These are phyloP conservation scores for Glossophaga mutica DNA, from an alignment of 2,797 vertebrate species.

Conservation along the genomic window DNA sequence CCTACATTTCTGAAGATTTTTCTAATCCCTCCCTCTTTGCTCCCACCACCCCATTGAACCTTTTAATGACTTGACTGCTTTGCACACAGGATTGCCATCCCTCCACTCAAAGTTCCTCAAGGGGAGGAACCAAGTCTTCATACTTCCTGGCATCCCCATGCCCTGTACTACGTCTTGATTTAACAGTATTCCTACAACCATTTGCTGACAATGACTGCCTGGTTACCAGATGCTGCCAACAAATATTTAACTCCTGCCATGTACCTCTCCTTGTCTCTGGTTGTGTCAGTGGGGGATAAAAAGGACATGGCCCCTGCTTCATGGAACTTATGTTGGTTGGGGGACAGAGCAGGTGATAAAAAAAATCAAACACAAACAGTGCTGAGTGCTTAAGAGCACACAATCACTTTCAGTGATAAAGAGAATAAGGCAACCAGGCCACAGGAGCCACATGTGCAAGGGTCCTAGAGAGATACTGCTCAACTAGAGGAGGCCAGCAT, in stretches of 20 bases:
- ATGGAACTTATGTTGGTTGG: not conserved
- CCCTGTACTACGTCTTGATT: not conserved
- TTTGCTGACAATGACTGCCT: not conserved
- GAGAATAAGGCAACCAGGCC: not conserved
- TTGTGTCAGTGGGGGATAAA: not conserved
- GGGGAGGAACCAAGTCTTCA: not conserved
- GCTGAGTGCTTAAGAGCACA: not conserved
- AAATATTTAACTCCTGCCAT: not conserved
- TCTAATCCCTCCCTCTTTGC: not conserved
- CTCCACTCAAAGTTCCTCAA: not conserved
- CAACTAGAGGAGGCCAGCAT: not conserved
- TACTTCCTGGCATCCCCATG: not conserved
- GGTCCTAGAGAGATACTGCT: not conserved
- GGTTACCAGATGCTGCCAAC: not conserved
- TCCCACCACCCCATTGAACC: not conserved
- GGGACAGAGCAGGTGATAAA: not conserved
- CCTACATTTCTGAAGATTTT: not conserved
- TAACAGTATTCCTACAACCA: not conserved
- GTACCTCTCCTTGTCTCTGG: not conserved
- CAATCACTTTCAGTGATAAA: not conserved
- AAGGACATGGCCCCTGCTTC: not conserved
- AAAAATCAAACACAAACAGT: not conserved
- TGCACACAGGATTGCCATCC: not conserved
- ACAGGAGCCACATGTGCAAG: not conserved
- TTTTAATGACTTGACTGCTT: not conserved